Conservation (phyloP, 2,113 vertebrate species). For the Xenopus tropicalis region UCB_Xtro_10.0 CM004443.2:136344501-136345000, state of each 20-base stretch:
- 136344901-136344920: conserved; percentile 23
- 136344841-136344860: conserved; percentile 30
- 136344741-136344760: conserved; percentile 14
- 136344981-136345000: no score
- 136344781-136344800: conserved; percentile 40
- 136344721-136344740: conserved; percentile 31
- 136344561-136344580: not conserved
- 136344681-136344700: conserved; percentile 31
- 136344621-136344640: not conserved
- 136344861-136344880: conserved; percentile 36
- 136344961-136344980: no score
- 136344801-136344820: conserved; percentile 24
- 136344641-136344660: not conserved
- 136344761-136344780: conserved; percentile 40
- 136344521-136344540: no score
- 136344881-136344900: conserved; percentile 27
- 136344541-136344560: no score
- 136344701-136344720: conserved; percentile 26
- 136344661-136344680: conserved; percentile 1
- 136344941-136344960: conserved; percentile 14
- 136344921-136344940: conserved; percentile 16
- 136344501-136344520: no score
- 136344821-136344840: conserved; percentile 28
- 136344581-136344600: not conserved
- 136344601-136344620: not conserved